A percentile compares a stretch with the other conserved stretches of the same genome.
Evolutionary conservation across 2,797 vertebrate species (phyloP).

Genomic region (Periparus ater): DNA sequence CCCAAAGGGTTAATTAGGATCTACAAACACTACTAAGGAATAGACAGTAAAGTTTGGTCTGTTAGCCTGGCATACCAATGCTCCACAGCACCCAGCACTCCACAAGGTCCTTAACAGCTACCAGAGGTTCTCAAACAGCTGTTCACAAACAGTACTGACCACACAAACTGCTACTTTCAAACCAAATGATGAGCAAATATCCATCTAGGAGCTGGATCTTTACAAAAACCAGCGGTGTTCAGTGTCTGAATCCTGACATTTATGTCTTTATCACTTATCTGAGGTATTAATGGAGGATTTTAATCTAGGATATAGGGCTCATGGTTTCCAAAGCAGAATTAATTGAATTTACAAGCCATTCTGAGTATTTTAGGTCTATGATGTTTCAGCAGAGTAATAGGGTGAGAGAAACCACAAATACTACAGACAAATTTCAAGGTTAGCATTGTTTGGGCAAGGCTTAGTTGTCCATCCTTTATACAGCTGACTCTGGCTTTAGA

Average conservation of each 20-base stretch:
- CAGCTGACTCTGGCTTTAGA: background rate
- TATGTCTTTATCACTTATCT: background rate
- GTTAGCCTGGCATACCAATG: conserved; percentile 56
- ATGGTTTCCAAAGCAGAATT: background rate
- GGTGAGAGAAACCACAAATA: conserved; percentile 27
- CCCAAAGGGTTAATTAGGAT: conserved; percentile 80
- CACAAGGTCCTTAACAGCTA: conserved; percentile 38
- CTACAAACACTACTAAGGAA: conserved; percentile 76
- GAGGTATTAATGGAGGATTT: conserved; percentile 34
- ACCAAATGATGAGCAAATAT: conserved; percentile 29
- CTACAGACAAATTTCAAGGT: background rate
- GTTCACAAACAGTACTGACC: conserved; percentile 27
- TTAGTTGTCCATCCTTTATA: background rate
- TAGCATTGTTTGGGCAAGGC: background rate
- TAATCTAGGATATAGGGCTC: conserved; percentile 4
- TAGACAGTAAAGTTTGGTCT: conserved; percentile 71
- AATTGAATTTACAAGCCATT: conserved; percentile 8
- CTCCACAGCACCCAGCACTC: conserved; percentile 39
- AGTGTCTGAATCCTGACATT: conserved; percentile 55
- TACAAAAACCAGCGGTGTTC: conserved; percentile 60
- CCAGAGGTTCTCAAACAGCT: conserved; percentile 54
- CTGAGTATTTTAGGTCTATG: background rate
- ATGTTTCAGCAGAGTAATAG: background rate
- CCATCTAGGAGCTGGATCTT: conserved; percentile 41
- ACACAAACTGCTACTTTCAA: conserved; percentile 44